A percentile compares a stretch with the other conserved stretches of the same genome.
phyloP scores from a whole-genome alignment of 2,888 invertebrate species.

The Notodonta ziczac region DNA sequence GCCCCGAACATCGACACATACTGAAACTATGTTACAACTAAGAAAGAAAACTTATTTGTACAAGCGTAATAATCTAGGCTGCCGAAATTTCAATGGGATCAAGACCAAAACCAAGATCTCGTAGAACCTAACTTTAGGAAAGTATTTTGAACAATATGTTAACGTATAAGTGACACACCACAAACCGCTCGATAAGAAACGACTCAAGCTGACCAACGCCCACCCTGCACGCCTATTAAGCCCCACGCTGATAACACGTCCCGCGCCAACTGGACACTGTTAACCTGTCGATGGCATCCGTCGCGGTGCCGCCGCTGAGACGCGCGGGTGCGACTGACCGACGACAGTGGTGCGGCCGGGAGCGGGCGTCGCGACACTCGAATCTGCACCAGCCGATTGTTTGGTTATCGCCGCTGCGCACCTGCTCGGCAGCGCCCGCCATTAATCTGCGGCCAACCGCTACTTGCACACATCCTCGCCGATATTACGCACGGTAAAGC shows the following conservation, averaged over 20 bases:
- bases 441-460: conserved; percentile 12
- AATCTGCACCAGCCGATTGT: conserved; percentile 1
- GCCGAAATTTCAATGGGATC: neutral
- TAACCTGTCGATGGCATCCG: neutral
- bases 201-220: neutral
- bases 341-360: neutral
- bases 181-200: neutral
- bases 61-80: neutral
- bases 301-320: neutral
- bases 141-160: too few species aligned
- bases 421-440: conserved; percentile 10
- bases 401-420: conserved; percentile 14
- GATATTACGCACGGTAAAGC: neutral
- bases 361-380: neutral
- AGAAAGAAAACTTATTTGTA: neutral
- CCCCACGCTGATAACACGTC: neutral
- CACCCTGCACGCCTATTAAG: neutral
- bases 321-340: neutral
- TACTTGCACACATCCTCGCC: conserved; percentile 6
- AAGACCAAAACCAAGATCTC: too few species aligned
- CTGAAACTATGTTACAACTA: neutral
- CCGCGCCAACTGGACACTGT: conserved; percentile 6
- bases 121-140: too few species aligned
- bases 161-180: neutral
- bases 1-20: neutral